phyloP scores from a whole-genome alignment of 2,888 invertebrate species.

The Galerucella pusilla region DNA sequence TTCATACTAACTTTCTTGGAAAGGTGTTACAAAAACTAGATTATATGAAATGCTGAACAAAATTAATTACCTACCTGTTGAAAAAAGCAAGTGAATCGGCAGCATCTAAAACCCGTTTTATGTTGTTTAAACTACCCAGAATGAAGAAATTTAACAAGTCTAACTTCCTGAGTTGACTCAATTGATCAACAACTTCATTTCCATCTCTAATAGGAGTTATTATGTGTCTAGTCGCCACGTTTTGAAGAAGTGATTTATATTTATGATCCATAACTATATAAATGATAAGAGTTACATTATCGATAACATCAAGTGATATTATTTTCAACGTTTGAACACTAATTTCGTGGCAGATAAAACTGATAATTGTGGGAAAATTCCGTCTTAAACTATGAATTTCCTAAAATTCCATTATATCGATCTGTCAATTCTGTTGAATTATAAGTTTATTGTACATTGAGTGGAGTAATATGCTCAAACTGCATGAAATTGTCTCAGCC shows the following conservation, averaged over 20 bases:
- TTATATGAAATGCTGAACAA: no score
- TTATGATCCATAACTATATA: slow-evolving; percentile 90
- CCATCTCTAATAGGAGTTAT: slow-evolving; percentile 75
- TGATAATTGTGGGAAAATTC: no score
- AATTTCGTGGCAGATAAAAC: no score
- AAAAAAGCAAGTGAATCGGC: slow-evolving; percentile 82
- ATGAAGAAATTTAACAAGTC: slow-evolving; percentile 93
- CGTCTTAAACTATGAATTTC: no score
- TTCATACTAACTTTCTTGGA: no score
- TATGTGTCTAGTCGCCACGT: slow-evolving; percentile 90
- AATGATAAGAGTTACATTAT: slow-evolving; percentile 37
- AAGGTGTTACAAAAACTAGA: not conserved
- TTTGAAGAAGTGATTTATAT: slow-evolving; percentile 89
- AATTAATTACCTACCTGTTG: slow-evolving; percentile 58
- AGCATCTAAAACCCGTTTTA: slow-evolving; percentile 67
- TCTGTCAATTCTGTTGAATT: no score
- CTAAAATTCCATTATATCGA: no score
- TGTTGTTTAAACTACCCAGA: slow-evolving; percentile 78
- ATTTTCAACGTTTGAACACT: no score
- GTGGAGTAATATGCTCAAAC: no score
- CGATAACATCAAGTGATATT: not conserved
- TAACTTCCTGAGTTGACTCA: slow-evolving; percentile 78
- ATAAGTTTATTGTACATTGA: no score
- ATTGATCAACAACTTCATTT: slow-evolving; percentile 72
- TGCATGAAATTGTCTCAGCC: no score